These are phyloP conservation scores for Pogona vitticeps DNA, from an alignment of 2,113 vertebrate species.

Conservation along the genomic window DNA sequence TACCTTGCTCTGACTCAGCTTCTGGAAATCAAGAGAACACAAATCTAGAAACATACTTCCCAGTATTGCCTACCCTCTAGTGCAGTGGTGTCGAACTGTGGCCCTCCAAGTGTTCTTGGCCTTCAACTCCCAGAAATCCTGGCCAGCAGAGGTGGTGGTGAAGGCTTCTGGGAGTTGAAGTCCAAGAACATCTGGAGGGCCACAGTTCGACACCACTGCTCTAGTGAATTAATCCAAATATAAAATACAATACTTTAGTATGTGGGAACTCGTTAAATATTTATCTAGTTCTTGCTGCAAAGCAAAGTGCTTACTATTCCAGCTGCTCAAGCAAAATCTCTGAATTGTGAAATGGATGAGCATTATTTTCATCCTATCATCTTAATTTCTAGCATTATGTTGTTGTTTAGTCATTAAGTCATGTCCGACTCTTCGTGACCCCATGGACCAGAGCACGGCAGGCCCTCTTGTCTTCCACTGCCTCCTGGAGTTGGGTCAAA, in stretches of 20 bases:
- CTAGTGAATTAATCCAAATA: slow-evolving; percentile 31
- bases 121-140: no score
- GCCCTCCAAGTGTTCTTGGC: no score
- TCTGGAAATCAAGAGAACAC: not conserved
- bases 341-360: not conserved
- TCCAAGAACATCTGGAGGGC: no score
- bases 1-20: not conserved
- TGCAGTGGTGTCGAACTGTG: no score
- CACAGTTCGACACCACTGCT: no score
- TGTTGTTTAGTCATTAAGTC: no score
- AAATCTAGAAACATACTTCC: slow-evolving; percentile 22
- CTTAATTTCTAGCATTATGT: not conserved
- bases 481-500: no score
- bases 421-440: no score
- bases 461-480: no score
- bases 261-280: slow-evolving; percentile 57
- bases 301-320: slow-evolving; percentile 26
- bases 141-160: no score
- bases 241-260: slow-evolving; percentile 51
- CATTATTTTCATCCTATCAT: not conserved
- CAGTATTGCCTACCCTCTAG: slow-evolving; percentile 26
- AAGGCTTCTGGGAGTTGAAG: no score
- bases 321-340: not conserved
- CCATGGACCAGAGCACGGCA: no score
- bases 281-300: slow-evolving; percentile 44